Conservation (phyloP, 2,113 vertebrate genomes). For the Bubalus kerabau region DNA sequence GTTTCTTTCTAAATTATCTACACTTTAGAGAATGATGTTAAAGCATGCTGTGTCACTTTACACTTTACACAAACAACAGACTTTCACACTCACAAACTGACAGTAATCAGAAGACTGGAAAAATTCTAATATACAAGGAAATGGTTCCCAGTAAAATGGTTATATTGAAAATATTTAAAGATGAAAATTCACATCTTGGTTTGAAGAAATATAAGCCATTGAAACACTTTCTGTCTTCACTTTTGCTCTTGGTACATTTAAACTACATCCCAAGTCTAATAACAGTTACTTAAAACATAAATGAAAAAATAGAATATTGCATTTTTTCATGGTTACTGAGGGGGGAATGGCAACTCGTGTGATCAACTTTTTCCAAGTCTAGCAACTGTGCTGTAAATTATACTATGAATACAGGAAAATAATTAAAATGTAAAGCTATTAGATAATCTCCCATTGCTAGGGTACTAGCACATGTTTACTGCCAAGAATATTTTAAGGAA, state of each 20-base stretch:
- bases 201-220: background rate
- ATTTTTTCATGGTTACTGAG: background rate
- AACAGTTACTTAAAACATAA: background rate
- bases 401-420: background rate
- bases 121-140: fast-evolving
- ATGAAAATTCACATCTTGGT: background rate
- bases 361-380: background rate
- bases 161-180: background rate
- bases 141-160: background rate
- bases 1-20: background rate
- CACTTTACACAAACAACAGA: background rate
- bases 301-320: background rate
- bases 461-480: background rate
- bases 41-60: background rate
- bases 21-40: background rate
- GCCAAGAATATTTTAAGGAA: background rate
- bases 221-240: background rate
- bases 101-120: background rate
- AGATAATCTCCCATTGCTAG: background rate
- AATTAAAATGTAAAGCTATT: background rate
- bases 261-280: background rate
- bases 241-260: background rate
- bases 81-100: background rate
- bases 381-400: background rate
- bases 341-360: background rate